A percentile compares a stretch with the other conserved stretches of the same genome.
Evolutionary conservation across 2,113 vertebrate species (phyloP).

Genomic region (Nesospiza acunhae): DNA sequence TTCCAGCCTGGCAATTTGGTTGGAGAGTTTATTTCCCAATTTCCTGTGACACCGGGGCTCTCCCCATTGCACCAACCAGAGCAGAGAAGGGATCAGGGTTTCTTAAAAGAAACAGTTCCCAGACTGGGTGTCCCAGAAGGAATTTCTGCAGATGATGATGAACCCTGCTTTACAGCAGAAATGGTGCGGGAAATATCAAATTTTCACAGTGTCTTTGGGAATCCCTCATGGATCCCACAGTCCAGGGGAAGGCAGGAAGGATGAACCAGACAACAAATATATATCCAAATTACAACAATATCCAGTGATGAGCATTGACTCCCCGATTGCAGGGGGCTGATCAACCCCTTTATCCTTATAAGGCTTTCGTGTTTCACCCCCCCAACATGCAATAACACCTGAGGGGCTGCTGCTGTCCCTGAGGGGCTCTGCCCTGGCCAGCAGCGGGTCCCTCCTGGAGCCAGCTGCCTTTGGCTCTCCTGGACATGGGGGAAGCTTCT

Average conservation of each 20-base stretch:
- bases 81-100: accelerated
- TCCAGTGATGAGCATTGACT: too few species aligned
- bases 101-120: neutral
- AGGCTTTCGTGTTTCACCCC: too few species aligned
- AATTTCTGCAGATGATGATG: neutral
- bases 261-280: neutral
- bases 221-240: neutral
- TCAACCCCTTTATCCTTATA: too few species aligned
- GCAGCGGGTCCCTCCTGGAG: neutral
- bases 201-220: neutral
- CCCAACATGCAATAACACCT: too few species aligned
- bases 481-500: neutral
- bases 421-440: neutral
- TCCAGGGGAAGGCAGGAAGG: neutral
- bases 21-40: neutral
- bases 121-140: neutral
- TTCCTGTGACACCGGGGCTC: neutral
- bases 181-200: neutral
- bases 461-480: neutral
- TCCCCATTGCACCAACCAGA: neutral
- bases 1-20: neutral
- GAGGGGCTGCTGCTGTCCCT: neutral
- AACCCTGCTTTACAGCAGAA: neutral
- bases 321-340: too few species aligned
- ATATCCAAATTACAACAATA: too few species aligned